Conservation (phyloP, 2,113 vertebrate genomes). For the Sapajus apella region DNA sequence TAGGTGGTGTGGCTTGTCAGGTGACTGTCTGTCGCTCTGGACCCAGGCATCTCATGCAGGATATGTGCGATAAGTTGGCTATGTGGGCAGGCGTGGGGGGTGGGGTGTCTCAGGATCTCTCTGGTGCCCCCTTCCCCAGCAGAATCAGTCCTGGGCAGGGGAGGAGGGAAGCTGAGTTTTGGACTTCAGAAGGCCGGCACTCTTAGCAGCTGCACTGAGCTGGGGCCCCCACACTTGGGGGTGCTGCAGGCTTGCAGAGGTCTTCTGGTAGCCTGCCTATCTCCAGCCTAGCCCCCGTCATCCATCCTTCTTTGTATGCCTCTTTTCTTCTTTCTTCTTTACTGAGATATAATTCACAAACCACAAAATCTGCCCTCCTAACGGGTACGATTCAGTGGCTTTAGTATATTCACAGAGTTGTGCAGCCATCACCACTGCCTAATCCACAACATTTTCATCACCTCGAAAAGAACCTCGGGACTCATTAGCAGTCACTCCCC, state of each 20-base stretch:
- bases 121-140: neutral
- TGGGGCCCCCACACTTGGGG: accelerated
- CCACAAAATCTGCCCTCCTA: neutral
- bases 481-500: too few relatives aligned
- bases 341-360: neutral
- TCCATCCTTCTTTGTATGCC: neutral
- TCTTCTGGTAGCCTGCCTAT: neutral
- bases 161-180: too few relatives aligned
- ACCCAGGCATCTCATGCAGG: neutral
- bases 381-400: neutral
- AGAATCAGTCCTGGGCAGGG: neutral
- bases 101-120: neutral
- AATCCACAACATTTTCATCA: neutral
- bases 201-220: neutral
- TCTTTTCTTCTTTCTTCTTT: neutral
- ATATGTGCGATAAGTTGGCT: neutral
- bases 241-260: neutral
- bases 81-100: accelerated
- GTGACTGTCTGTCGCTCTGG: slow-evolving; percentile 39
- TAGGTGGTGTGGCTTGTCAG: slow-evolving; percentile 52
- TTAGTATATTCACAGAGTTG: neutral
- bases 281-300: neutral
- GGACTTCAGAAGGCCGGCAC: neutral
- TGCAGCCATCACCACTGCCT: neutral
- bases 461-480: neutral